Evolutionary conservation across 2,888 invertebrate species (phyloP).

Genomic region (Rapana venosa): DNA sequence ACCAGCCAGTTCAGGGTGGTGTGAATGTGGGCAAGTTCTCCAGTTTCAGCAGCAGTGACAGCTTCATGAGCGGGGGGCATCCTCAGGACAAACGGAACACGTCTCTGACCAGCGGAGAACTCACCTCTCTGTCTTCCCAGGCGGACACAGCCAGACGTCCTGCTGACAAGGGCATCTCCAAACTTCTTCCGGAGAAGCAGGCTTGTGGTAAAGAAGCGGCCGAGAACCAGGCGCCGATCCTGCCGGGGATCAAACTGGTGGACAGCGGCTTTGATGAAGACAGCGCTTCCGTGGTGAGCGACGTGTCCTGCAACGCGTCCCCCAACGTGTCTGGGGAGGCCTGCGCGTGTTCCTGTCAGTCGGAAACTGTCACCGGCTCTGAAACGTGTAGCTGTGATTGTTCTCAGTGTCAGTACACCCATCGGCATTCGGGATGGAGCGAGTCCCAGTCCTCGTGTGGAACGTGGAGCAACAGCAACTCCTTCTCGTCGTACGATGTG

Average conservation of each 20-base stretch:
- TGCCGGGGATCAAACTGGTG: conserved; percentile 47
- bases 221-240: conserved; percentile 40
- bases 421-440: conserved; percentile 44
- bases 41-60: conserved; percentile 66
- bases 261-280: conserved; percentile 70
- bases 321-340: conserved; percentile 49
- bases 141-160: conserved; percentile 54
- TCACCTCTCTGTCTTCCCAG: conserved; percentile 65
- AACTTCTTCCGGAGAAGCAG: not conserved
- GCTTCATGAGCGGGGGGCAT: conserved; percentile 52
- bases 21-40: conserved; percentile 42
- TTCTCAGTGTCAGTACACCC: conserved; percentile 47
- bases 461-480: conserved; percentile 52
- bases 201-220: conserved; percentile 43
- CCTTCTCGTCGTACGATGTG: conserved; percentile 54
- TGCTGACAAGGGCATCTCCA: not conserved
- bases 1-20: not conserved
- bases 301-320: conserved; percentile 55
- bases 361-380: conserved; percentile 43
- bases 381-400: conserved; percentile 52
- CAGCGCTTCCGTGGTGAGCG: conserved; percentile 67
- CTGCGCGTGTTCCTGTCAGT: conserved; percentile 49
- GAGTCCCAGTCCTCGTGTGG: conserved; percentile 49
- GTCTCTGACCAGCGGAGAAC: conserved; percentile 67
- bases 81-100: conserved; percentile 49